These are phyloP conservation scores for Carollia perspicillata DNA, from an alignment of 2,113 vertebrate genomes.

Conservation along the genomic window DNA sequence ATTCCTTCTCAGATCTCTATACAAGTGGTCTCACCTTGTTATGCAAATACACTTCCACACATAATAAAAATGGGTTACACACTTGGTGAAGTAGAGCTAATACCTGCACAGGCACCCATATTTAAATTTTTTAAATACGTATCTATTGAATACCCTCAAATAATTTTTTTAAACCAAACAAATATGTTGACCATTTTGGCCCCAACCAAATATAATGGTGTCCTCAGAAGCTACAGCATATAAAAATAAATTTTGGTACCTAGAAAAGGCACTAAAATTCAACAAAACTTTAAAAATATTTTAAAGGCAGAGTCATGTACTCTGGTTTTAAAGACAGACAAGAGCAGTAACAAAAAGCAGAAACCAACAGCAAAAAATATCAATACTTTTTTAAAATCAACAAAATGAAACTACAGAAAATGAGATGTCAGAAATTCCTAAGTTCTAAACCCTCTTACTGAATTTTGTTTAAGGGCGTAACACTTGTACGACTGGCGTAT, in stretches of 20 bases:
- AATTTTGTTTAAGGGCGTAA: background rate
- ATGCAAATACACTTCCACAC: background rate
- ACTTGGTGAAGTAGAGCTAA: background rate
- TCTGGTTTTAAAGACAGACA: background rate
- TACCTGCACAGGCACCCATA: background rate
- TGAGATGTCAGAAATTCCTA: background rate
- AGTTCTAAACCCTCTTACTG: background rate
- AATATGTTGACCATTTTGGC: background rate
- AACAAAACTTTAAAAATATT: constrained; percentile 15
- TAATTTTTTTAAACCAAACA: constrained; percentile 19
- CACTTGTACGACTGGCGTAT: background rate
- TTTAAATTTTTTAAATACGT: background rate
- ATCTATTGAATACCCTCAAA: constrained; percentile 35
- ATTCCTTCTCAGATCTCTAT: background rate
- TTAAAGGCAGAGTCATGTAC: background rate
- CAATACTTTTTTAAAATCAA: background rate
- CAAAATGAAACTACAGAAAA: background rate
- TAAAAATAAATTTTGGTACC: constrained; percentile 21
- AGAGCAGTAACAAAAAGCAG: background rate
- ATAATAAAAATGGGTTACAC: too few relatives aligned
- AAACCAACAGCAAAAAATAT: background rate
- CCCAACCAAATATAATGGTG: background rate
- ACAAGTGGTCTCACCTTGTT: background rate
- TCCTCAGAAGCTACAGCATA: background rate
- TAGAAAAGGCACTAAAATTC: background rate